phyloP scores from a whole-genome alignment of 1,140 invertebrate species.

The Teleogryllus occipitalis region DNA sequence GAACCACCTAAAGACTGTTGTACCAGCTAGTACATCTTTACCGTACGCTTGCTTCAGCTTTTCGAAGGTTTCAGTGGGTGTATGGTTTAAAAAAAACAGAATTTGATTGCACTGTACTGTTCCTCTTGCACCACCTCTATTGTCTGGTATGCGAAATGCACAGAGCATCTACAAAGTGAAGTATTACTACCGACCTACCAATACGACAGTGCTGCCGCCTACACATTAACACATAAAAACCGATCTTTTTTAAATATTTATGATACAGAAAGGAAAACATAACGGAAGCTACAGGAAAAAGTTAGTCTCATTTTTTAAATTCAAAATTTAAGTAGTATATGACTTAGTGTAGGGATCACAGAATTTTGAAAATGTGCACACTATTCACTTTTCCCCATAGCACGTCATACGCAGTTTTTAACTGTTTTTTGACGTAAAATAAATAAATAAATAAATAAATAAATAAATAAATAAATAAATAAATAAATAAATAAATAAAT shows the following conservation, averaged over 20 bases:
- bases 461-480: too few species aligned
- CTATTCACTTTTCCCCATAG: too few species aligned
- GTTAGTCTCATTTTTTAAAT: too few species aligned
- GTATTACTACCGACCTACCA: too few species aligned
- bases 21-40: slow-evolving; percentile 8
- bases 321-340: too few species aligned
- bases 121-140: slow-evolving; percentile 10
- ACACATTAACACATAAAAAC: not conserved
- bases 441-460: too few species aligned
- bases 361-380: too few species aligned
- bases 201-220: slow-evolving; percentile 14
- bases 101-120: not conserved
- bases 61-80: slow-evolving; percentile 13
- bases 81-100: slow-evolving; percentile 11
- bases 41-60: slow-evolving; percentile 15
- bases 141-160: not conserved
- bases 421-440: too few species aligned
- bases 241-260: slow-evolving; percentile 7
- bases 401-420: too few species aligned
- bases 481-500: too few species aligned
- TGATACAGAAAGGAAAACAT: not conserved
- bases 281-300: not conserved
- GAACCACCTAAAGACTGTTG: slow-evolving; percentile 12
- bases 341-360: too few species aligned
- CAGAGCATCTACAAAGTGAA: not conserved